Percentiles rank a stretch among this genome's conserved stretches.
Evolutionary conservation across 2,113 vertebrate species (phyloP).

Genomic region (human): DNA sequence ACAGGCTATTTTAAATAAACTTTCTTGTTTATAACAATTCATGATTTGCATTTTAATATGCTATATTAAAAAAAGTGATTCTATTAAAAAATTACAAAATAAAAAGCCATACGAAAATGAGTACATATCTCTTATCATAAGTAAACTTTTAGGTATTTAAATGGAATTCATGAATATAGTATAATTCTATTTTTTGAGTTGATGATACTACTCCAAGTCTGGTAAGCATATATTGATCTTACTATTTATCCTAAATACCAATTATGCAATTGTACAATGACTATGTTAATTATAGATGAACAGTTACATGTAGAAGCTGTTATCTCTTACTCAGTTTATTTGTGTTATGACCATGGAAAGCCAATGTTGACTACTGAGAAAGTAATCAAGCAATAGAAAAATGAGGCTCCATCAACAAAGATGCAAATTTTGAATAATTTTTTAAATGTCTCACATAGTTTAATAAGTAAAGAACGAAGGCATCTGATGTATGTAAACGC

Average conservation of each 20-base stretch:
- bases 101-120: conserved; percentile 43
- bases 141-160: conserved; percentile 14
- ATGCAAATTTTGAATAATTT: neutral
- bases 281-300: neutral
- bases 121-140: neutral
- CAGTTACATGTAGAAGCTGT: conserved; percentile 1
- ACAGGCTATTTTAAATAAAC: conserved; percentile 36
- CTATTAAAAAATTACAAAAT: conserved; percentile 8
- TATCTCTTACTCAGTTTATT: neutral
- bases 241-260: conserved; percentile 30
- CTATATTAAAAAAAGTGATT: conserved; percentile 17
- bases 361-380: neutral
- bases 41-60: neutral
- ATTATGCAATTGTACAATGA: conserved; percentile 8
- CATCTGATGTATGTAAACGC: neutral
- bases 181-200: conserved; percentile 22
- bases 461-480: neutral
- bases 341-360: neutral
- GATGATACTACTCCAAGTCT: neutral
- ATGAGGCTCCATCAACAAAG: neutral
- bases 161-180: conserved; percentile 35
- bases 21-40: conserved; percentile 38
- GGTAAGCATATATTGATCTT: neutral
- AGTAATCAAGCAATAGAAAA: neutral
- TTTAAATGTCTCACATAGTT: conserved; percentile 2